phyloP scores from a whole-genome alignment of 92 coral and sea anemone genomes.

The Galaxea fascicularis region DNA sequence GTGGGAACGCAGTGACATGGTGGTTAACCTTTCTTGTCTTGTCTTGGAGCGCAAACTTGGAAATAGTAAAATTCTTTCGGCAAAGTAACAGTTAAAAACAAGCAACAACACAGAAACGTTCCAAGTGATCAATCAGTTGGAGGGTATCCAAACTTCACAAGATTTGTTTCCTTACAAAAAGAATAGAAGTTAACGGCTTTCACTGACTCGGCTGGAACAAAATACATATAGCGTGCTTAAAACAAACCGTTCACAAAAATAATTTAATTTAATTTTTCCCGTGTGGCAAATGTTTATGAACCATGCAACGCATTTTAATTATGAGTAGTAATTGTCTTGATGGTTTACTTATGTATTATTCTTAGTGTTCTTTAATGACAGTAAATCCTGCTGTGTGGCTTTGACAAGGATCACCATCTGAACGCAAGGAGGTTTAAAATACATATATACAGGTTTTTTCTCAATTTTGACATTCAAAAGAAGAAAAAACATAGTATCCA shows the following conservation, averaged over 20 bases:
- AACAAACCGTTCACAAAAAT: neutral
- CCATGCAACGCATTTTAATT: neutral
- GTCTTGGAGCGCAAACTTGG: neutral
- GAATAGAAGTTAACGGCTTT: neutral
- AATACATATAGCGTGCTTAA: neutral
- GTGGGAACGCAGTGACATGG: constrained; percentile 25
- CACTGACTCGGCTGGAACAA: neutral
- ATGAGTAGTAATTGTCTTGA: neutral
- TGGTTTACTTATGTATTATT: neutral
- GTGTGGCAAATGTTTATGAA: neutral
- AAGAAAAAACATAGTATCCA: neutral
- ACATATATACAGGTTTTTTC: neutral
- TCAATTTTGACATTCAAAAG: neutral
- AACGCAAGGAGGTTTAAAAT: neutral
- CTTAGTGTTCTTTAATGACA: neutral
- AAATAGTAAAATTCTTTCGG: neutral
- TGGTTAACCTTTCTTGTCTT: neutral
- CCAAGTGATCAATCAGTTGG: neutral
- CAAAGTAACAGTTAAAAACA: neutral
- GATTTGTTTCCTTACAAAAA: neutral
- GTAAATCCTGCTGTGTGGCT: neutral
- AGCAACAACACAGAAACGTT: neutral
- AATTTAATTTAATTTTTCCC: neutral
- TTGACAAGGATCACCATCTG: neutral
- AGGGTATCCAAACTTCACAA: neutral